Percentiles rank a stretch among this genome's conserved stretches.
Conservation (phyloP, 2,797 vertebrate genomes). For the Erpetoichthys calabaricus region DNA sequence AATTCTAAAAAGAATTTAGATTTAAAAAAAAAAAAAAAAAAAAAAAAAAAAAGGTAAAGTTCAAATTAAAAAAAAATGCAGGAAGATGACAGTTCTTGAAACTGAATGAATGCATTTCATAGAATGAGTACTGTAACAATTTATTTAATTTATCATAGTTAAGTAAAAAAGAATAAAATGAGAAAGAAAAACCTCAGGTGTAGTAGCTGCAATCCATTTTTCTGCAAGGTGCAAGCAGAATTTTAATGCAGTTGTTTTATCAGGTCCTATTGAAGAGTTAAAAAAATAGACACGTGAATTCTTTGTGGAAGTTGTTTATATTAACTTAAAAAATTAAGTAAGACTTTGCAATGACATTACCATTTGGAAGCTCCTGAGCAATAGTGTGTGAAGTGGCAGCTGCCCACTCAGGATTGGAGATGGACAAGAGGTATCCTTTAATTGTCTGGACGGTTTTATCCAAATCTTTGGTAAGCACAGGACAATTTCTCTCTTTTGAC, state of each 20-base stretch:
- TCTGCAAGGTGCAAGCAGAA: slow-evolving; percentile 75
- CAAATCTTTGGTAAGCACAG: slow-evolving; percentile 47
- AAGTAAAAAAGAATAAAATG: neutral
- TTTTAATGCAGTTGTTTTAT: slow-evolving; percentile 69
- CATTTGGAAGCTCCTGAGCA: slow-evolving; percentile 77
- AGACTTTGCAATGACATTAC: slow-evolving; percentile 33
- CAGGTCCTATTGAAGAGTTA: slow-evolving; percentile 47
- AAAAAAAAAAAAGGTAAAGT: neutral
- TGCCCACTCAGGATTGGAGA: slow-evolving; percentile 77
- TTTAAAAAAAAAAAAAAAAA: slow-evolving; percentile 15
- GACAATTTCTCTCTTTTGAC: slow-evolving; percentile 34
- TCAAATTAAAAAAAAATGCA: too few species aligned
- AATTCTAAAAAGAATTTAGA: neutral
- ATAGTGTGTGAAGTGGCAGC: slow-evolving; percentile 77
- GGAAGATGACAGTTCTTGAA: neutral
- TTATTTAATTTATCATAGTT: neutral
- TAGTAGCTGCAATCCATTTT: slow-evolving; percentile 63
- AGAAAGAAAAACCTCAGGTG: slow-evolving; percentile 47
- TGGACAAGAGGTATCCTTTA: slow-evolving; percentile 69
- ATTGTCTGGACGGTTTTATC: slow-evolving; percentile 55
- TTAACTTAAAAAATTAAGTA: too few species aligned
- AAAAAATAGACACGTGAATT: neutral
- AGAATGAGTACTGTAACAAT: too few species aligned
- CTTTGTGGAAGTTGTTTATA: too few species aligned
- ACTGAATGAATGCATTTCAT: too few species aligned